Conservation (phyloP, 1,140 invertebrate genomes). For the Cheumatopsyche charites region DNA sequence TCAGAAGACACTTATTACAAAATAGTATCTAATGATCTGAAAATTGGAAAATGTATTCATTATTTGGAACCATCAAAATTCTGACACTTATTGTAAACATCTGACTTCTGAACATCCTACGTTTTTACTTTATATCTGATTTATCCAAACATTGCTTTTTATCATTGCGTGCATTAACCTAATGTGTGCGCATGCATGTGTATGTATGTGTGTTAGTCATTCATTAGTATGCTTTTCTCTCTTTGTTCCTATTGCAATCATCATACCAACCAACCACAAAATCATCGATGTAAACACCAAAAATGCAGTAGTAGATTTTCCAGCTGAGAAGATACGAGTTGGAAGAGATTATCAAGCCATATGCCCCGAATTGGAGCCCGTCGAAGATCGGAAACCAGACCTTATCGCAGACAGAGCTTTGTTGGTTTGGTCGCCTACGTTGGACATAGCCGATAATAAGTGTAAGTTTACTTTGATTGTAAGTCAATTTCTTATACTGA, state of each 20-base stretch:
- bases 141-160: too few relatives aligned
- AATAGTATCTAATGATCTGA: too few relatives aligned
- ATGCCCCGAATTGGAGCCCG: constrained; percentile 77
- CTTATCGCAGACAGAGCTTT: constrained; percentile 82
- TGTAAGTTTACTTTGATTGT: constrained; percentile 65
- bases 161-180: not conserved
- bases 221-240: constrained; percentile 54
- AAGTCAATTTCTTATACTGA: not conserved
- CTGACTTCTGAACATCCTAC: too few relatives aligned
- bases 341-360: constrained; percentile 92
- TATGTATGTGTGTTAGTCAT: constrained; percentile 29
- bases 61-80: too few relatives aligned
- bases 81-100: too few relatives aligned
- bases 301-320: constrained; percentile 66
- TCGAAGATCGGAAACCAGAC: constrained; percentile 65
- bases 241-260: constrained; percentile 57
- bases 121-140: too few relatives aligned
- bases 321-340: constrained; percentile 91
- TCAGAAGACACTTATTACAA: too few relatives aligned
- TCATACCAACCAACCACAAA: constrained; percentile 55
- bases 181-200: not conserved
- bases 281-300: constrained; percentile 54
- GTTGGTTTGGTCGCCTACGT: constrained; percentile 93
- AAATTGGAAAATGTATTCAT: too few relatives aligned
- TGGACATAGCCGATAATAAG: constrained; percentile 84